Conservation (phyloP, 2,888 invertebrate genomes). For the Crioceris asparagi region DNA sequence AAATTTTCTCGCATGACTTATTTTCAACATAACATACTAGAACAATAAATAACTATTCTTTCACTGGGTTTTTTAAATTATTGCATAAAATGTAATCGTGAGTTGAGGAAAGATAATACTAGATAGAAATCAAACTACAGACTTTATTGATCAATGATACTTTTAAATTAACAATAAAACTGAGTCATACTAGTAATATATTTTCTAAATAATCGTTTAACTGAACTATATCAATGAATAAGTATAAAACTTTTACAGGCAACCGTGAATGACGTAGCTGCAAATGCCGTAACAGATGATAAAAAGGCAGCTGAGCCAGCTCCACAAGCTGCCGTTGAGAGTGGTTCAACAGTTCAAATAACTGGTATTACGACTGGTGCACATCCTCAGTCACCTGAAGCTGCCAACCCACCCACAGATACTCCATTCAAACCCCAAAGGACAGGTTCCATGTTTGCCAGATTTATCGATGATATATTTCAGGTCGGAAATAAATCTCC, state of each 20-base stretch:
- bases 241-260: constrained; percentile 21
- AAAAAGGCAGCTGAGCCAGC: constrained; percentile 17
- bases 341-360: constrained; percentile 25
- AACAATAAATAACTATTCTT: too few species aligned
- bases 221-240: neutral
- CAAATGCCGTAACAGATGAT: constrained; percentile 26
- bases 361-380: constrained; percentile 28
- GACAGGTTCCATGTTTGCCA: constrained; percentile 31
- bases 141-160: too few species aligned
- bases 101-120: too few species aligned
- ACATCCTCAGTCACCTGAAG: constrained; percentile 8
- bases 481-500: too few species aligned
- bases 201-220: too few species aligned
- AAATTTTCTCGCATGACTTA: too few species aligned
- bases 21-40: too few species aligned
- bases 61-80: too few species aligned
- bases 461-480: constrained; percentile 35
- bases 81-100: too few species aligned
- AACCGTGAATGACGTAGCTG: constrained; percentile 28
- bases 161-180: too few species aligned
- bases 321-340: constrained; percentile 5
- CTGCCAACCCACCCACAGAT: constrained; percentile 13
- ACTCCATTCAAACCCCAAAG: constrained; percentile 28
- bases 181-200: too few species aligned
- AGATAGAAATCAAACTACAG: too few species aligned